Conservation (phyloP, 2,113 vertebrate genomes). For the Myxocyprinus asiaticus region DNA sequence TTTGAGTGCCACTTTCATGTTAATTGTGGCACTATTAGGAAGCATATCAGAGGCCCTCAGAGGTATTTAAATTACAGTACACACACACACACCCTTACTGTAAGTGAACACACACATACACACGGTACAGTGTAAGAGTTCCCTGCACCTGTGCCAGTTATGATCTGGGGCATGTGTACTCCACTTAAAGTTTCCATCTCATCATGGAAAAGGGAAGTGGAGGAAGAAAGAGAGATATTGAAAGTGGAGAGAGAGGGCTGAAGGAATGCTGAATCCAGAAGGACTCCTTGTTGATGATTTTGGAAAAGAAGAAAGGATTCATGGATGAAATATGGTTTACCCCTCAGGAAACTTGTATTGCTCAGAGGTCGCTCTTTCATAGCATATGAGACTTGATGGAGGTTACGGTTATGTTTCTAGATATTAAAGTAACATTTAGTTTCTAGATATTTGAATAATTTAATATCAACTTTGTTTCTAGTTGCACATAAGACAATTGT, state of each 20-base stretch:
- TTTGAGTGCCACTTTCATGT: conserved; percentile 43
- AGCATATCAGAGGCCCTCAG: conserved; percentile 47
- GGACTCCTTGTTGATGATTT: background rate
- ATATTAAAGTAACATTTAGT: no score
- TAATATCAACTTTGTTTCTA: no score
- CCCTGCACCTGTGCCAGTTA: conserved; percentile 43
- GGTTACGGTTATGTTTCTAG: no score
- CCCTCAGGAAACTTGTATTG: no score
- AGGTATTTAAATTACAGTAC: conserved; percentile 47
- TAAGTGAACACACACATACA: conserved; percentile 13
- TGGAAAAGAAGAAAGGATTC: background rate
- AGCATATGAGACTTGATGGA: no score
- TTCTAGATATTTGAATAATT: no score
- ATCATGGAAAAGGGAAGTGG: conserved; percentile 43
- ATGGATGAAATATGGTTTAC: conserved; percentile 4
- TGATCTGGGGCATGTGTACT: conserved; percentile 42
- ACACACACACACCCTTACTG: conserved; percentile 42
- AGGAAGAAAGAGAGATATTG: background rate
- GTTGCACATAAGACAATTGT: no score
- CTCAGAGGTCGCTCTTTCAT: no score
- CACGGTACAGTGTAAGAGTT: background rate
- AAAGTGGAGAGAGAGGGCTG: background rate
- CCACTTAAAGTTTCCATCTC: conserved; percentile 50
- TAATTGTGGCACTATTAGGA: conserved; percentile 48
- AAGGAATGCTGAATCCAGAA: background rate